A percentile compares a stretch with the other conserved stretches of the same genome.
Evolutionary conservation across 2,113 vertebrate genomes (phyloP).

Genomic region (pig (Sus scrofa)): T2T-Sscrofa CM000812.6:270030501-270031000

Average conservation of each 20-base stretch:
- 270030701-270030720: background rate
- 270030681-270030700: background rate
- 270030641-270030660: background rate
- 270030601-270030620: background rate
- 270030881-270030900: background rate
- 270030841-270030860: background rate
- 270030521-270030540: background rate
- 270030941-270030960: too few species aligned
- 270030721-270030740: background rate
- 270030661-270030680: background rate
- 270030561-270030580: background rate
- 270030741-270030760: background rate
- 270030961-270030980: too few species aligned
- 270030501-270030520: background rate
- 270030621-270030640: conserved; percentile 31
- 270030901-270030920: background rate
- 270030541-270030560: background rate
- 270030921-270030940: background rate
- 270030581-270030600: conserved; percentile 42
- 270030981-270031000: too few species aligned
- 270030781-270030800: background rate
- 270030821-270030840: fast-evolving
- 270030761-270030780: background rate
- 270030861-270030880: background rate
- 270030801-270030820: background rate